Evolutionary conservation across 2,888 invertebrate genomes (phyloP).

Genomic region (Zaprionus lineosus): DNA sequence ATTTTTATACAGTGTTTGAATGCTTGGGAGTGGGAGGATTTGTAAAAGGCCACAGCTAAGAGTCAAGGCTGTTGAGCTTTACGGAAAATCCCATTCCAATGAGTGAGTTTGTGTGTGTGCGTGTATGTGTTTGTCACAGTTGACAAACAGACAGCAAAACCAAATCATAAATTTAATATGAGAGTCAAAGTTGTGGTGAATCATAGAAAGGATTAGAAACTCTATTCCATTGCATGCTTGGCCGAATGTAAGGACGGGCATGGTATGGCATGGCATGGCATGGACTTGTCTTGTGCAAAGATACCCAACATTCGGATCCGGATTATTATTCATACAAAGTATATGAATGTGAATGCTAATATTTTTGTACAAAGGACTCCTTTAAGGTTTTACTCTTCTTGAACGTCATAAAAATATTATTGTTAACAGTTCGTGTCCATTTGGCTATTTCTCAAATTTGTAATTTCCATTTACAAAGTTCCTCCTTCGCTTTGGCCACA

Average conservation of each 20-base stretch:
- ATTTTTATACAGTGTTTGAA: too few species aligned
- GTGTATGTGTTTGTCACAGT: constrained; percentile 13
- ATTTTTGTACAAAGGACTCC: too few species aligned
- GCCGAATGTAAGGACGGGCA: too few species aligned
- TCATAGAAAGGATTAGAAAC: constrained; percentile 22
- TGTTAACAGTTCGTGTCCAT: too few species aligned
- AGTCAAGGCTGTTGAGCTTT: constrained; percentile 48
- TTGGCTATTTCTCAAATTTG: constrained; percentile 20
- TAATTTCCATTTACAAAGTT: constrained; percentile 29
- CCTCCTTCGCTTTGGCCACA: constrained; percentile 4
- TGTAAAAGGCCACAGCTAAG: constrained; percentile 21
- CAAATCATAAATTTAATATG: constrained; percentile 30
- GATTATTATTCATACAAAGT: too few species aligned
- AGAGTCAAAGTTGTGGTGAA: constrained; percentile 16
- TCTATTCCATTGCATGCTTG: constrained; percentile 27
- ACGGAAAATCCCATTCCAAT: constrained; percentile 11
- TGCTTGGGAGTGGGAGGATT: constrained; percentile 16
- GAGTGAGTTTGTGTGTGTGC: constrained; percentile 2
- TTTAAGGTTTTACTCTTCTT: too few species aligned
- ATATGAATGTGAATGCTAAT: too few species aligned
- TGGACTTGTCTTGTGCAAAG: too few species aligned
- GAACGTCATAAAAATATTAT: too few species aligned
- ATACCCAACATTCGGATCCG: too few species aligned
- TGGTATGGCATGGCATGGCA: too few species aligned
- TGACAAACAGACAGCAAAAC: constrained; percentile 48